Conservation (phyloP, 1,140 invertebrate genomes). For the Portunus trituberculatus region DNA sequence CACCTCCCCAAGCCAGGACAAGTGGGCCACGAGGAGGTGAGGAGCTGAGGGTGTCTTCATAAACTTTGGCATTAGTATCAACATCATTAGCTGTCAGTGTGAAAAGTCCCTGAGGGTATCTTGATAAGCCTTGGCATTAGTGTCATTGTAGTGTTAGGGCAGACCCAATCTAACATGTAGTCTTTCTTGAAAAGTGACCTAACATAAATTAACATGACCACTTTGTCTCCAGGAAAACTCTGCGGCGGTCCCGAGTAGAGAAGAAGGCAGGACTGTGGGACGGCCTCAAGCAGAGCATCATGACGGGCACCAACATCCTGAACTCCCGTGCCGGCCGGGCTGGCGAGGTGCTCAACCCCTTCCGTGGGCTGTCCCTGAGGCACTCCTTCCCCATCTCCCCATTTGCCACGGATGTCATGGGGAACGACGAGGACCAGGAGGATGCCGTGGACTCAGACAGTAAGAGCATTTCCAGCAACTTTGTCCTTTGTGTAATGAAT, state of each 20-base stretch:
- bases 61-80: no score
- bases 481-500: background rate
- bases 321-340: conserved; percentile 81
- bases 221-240: conserved; percentile 64
- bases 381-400: conserved; percentile 81
- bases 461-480: background rate
- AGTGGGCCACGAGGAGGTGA: conserved; percentile 72
- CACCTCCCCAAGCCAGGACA: background rate
- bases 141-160: no score
- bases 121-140: no score
- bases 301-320: conserved; percentile 75
- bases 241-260: conserved; percentile 58
- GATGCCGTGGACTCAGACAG: conserved; percentile 56
- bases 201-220: background rate
- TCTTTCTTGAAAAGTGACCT: no score
- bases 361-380: conserved; percentile 81
- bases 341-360: conserved; percentile 82
- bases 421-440: conserved; percentile 74
- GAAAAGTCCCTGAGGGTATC: no score
- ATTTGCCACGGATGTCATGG: conserved; percentile 78
- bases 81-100: no score
- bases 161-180: no score
- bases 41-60: background rate
- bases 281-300: conserved; percentile 75
- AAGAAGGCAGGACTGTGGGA: conserved; percentile 75